These are phyloP conservation scores for Pelochelys cantorii DNA, from an alignment of 2,797 vertebrate species.

Conservation along the genomic window DNA sequence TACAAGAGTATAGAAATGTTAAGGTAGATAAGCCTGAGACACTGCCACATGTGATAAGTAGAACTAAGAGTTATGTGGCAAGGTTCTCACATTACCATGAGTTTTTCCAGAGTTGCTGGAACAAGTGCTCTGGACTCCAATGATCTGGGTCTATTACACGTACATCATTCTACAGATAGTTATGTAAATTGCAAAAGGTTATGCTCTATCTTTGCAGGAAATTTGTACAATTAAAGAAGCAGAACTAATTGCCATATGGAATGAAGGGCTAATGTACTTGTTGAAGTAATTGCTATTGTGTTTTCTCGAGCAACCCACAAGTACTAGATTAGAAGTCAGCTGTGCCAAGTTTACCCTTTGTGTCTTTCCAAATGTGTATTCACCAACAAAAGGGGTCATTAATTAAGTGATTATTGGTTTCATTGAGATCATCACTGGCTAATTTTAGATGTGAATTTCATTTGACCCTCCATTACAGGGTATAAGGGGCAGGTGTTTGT, in stretches of 20 bases:
- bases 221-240: not conserved
- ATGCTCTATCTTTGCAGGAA: not conserved
- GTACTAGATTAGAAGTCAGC: not conserved
- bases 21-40: not conserved
- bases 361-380: not conserved
- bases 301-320: not conserved
- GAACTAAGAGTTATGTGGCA: too few species aligned
- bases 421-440: too few species aligned
- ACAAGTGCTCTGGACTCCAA: not conserved
- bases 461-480: too few species aligned
- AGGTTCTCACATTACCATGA: not conserved
- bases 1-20: not conserved
- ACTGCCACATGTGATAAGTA: not conserved
- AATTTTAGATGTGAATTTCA: too few species aligned
- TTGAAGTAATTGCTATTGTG: not conserved
- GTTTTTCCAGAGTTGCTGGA: not conserved
- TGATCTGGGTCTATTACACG: too few species aligned
- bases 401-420: too few species aligned
- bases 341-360: not conserved
- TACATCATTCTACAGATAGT: too few species aligned
- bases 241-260: not conserved
- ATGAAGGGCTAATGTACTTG: not conserved
- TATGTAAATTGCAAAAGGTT: not conserved
- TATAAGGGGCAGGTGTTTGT: too few species aligned
- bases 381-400: not conserved